A percentile compares a stretch with the other conserved stretches of the same genome.
These are phyloP conservation scores for Actinia equina DNA, from an alignment of 64 coral and sea anemone species.

Conservation along the genomic window DNA sequence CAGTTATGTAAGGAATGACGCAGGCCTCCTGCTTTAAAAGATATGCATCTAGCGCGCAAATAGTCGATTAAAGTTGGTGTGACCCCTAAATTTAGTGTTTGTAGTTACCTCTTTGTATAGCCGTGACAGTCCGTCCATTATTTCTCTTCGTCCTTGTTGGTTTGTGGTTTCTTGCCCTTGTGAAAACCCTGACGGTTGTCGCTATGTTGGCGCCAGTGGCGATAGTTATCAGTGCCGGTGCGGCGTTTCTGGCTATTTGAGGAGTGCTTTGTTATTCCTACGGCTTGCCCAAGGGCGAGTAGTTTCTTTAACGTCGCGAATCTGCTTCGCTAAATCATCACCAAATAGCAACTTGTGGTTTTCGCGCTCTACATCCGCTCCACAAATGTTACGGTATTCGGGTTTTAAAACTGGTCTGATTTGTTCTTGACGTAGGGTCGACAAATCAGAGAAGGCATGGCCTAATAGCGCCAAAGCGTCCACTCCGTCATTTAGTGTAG, in stretches of 20 bases:
- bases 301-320: conserved; percentile 21
- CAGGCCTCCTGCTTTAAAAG: no score
- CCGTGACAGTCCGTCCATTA: no score
- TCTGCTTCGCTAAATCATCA: conserved; percentile 22
- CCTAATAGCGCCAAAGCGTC: conserved; percentile 12
- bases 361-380: not conserved
- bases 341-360: not conserved
- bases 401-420: not conserved
- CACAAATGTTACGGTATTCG: not conserved
- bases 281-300: not conserved
- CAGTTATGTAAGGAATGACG: no score
- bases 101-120: no score
- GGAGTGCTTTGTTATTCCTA: not conserved
- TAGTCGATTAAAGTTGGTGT: no score
- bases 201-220: not conserved
- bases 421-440: not conserved
- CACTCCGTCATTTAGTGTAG: not conserved
- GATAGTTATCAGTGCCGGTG: not conserved
- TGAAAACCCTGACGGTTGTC: no score
- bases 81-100: no score
- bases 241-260: not conserved
- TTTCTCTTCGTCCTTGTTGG: no score
- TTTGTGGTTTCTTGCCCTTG: no score
- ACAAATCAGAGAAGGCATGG: conserved; percentile 9
- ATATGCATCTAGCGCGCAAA: no score